Percentiles rank a stretch among this genome's conserved stretches.
phyloP scores from a whole-genome alignment of 2,888 invertebrate species.

The Drepana falcataria region DNA sequence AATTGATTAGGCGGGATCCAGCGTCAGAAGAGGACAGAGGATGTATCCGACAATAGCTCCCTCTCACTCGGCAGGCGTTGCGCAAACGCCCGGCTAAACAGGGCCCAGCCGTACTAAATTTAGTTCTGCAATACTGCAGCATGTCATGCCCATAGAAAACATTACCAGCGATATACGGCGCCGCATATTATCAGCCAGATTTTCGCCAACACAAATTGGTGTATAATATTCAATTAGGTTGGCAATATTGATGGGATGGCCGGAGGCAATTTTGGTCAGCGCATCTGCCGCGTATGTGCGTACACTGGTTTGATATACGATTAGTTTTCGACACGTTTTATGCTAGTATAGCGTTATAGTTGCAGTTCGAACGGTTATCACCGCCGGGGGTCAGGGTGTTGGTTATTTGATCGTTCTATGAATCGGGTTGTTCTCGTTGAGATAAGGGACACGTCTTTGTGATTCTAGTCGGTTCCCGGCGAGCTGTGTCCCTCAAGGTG shows the following conservation, averaged over 20 bases:
- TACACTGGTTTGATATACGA: slow-evolving; percentile 60
- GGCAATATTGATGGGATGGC: slow-evolving; percentile 65
- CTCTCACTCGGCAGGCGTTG: slow-evolving; percentile 56
- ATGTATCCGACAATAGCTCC: slow-evolving; percentile 74
- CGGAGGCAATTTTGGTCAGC: slow-evolving; percentile 71
- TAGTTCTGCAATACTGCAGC: slow-evolving; percentile 59
- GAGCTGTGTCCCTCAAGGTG: slow-evolving; percentile 58
- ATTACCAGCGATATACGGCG: slow-evolving; percentile 68
- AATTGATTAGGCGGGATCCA: neutral
- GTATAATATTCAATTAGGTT: slow-evolving; percentile 77
- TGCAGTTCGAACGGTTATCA: neutral
- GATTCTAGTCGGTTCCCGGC: slow-evolving; percentile 25
- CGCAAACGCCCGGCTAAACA: slow-evolving; percentile 69
- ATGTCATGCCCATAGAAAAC: slow-evolving; percentile 66
- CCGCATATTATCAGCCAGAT: slow-evolving; percentile 74
- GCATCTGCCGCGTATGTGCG: slow-evolving; percentile 62
- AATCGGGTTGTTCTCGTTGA: neutral
- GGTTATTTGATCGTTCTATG: neutral
- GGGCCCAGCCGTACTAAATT: slow-evolving; percentile 50
- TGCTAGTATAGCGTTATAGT: slow-evolving; percentile 14
- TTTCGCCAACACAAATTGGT: slow-evolving; percentile 75
- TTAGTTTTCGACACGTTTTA: slow-evolving; percentile 61
- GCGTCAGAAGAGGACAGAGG: slow-evolving; percentile 21
- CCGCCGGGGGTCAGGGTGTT: neutral
- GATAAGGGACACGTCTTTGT: slow-evolving; percentile 1